Percentiles rank a stretch among this genome's conserved stretches.
These are phyloP conservation scores for Xestia c-nigrum DNA, from an alignment of 2,888 invertebrate genomes.

Conservation along the genomic window DNA sequence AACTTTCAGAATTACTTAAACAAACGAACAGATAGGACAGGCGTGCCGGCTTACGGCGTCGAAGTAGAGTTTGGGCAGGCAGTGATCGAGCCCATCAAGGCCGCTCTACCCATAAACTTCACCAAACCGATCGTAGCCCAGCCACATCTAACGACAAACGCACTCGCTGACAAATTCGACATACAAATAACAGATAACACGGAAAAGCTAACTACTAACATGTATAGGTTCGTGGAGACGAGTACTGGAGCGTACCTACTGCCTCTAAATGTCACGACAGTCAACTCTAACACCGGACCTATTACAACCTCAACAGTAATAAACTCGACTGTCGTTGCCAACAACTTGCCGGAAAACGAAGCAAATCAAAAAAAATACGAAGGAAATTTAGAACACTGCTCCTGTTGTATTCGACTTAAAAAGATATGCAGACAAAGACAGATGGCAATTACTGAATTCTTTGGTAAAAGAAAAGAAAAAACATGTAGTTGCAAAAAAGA, in stretches of 20 bases:
- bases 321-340: neutral
- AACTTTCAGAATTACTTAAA: constrained; percentile 65
- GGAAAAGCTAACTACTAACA: constrained; percentile 61
- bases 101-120: constrained; percentile 78
- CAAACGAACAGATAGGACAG: constrained; percentile 59
- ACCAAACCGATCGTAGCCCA: constrained; percentile 67
- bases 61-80: constrained; percentile 68
- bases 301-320: constrained; percentile 63
- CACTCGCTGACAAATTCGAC: constrained; percentile 56
- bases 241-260: constrained; percentile 72
- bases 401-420: constrained; percentile 79
- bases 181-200: constrained; percentile 37
- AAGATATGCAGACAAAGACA: constrained; percentile 77
- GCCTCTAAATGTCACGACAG: constrained; percentile 70
- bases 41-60: constrained; percentile 71
- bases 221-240: constrained; percentile 75
- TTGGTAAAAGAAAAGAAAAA: constrained; percentile 64
- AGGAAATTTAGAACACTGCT: constrained; percentile 72
- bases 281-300: constrained; percentile 62
- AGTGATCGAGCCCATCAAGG: constrained; percentile 64
- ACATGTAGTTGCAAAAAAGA: constrained; percentile 77
- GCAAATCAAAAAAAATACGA: neutral
- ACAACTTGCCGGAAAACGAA: constrained; percentile 32
- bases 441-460: constrained; percentile 80
- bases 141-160: neutral